Conservation (phyloP, 1,140 invertebrate species). For the Drosophila parabipectinata region DNA sequence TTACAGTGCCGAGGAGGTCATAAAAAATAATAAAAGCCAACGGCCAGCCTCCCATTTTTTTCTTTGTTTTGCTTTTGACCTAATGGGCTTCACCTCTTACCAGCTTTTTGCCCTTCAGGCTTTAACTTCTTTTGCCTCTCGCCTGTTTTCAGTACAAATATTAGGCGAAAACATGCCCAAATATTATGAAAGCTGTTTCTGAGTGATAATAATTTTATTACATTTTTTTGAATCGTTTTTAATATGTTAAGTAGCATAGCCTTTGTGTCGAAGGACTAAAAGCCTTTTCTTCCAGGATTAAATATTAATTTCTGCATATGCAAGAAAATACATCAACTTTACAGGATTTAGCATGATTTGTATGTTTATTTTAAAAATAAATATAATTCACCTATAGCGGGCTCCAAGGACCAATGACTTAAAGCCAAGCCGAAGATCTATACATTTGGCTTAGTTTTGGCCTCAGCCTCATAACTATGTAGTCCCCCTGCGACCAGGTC, state of each 20-base stretch:
- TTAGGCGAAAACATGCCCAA: conserved; percentile 16
- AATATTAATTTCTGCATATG: too few species aligned
- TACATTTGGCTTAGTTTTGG: not conserved
- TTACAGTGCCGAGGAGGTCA: conserved; percentile 33
- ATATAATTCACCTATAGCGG: too few species aligned
- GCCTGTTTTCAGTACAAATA: conserved; percentile 16
- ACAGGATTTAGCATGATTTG: not conserved
- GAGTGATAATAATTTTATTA: not conserved
- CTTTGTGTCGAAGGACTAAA: too few species aligned
- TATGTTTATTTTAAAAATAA: not conserved
- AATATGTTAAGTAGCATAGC: too few species aligned
- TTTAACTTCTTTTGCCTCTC: conserved; percentile 6
- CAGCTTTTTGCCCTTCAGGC: not conserved
- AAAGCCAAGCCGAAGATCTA: too few species aligned
- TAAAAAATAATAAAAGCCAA: conserved; percentile 59
- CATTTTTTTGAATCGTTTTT: not conserved
- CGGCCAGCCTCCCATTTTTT: not conserved
- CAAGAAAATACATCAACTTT: too few species aligned
- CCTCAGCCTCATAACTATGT: not conserved
- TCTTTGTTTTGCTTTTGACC: not conserved
- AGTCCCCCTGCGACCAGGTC: not conserved
- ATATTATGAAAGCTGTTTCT: conserved; percentile 41
- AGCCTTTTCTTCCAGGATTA: too few species aligned
- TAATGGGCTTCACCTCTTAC: not conserved
- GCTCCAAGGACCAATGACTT: too few species aligned